Evolutionary conservation across 2,888 invertebrate species (phyloP).

Genomic region (Sclerodermus sp.): DNA sequence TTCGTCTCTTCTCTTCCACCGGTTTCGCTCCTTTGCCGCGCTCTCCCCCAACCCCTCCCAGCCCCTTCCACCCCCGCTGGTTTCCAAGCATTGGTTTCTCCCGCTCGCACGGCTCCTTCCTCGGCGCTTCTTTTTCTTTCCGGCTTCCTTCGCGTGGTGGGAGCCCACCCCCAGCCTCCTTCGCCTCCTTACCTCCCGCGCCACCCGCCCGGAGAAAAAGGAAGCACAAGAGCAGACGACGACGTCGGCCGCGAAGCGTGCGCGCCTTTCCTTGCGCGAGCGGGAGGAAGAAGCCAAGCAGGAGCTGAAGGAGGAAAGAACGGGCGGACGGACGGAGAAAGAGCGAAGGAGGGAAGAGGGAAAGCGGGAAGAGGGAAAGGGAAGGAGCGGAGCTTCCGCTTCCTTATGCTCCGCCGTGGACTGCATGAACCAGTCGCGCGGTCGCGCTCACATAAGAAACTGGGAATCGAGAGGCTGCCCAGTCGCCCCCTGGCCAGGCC

Average conservation of each 20-base stretch:
- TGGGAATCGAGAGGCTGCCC: constrained; percentile 26
- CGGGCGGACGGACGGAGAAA: constrained; percentile 16
- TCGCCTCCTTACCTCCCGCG: constrained; percentile 19
- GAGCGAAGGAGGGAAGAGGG: constrained; percentile 7
- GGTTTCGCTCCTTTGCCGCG: constrained; percentile 9
- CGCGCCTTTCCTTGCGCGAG: constrained; percentile 49
- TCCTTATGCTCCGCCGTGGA: constrained; percentile 57
- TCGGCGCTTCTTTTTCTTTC: constrained; percentile 21
- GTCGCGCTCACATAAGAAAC: constrained; percentile 55
- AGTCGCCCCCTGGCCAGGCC: too few species aligned
- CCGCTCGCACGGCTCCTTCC: constrained; percentile 24
- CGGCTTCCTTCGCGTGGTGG: background rate
- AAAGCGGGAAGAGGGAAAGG: constrained; percentile 31
- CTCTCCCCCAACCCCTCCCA: constrained; percentile 8
- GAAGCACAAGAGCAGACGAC: constrained; percentile 40
- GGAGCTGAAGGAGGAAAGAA: constrained; percentile 4
- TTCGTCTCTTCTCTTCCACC: constrained; percentile 13
- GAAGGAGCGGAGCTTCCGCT: constrained; percentile 55
- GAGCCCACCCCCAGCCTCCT: constrained; percentile 9
- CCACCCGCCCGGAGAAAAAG: constrained; percentile 27
- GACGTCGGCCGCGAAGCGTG: constrained; percentile 54
- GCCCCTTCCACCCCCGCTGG: constrained; percentile 8
- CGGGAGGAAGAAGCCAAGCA: background rate
- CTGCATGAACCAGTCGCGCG: constrained; percentile 58
- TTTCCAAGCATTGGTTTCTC: constrained; percentile 18